phyloP scores from a whole-genome alignment of 2,888 invertebrate species.

The Diarsia dahlii region DNA sequence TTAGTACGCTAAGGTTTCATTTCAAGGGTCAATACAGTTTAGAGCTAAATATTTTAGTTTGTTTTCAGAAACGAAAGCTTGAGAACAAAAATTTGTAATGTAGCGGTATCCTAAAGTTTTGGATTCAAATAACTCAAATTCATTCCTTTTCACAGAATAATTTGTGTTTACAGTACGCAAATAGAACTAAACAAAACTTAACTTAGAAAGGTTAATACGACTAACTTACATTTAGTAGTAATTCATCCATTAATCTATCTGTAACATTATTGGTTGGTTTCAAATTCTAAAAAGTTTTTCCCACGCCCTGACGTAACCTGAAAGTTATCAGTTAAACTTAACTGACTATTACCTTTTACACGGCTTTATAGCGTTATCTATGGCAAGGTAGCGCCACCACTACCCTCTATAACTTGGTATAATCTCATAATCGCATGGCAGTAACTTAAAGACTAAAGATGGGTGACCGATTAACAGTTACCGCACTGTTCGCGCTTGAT shows the following conservation, averaged over 20 bases:
- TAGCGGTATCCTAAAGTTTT: neutral
- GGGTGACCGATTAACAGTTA: slow-evolving; percentile 20
- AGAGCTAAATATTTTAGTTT: slow-evolving; percentile 19
- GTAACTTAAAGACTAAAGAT: slow-evolving; percentile 28
- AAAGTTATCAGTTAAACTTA: slow-evolving; percentile 5
- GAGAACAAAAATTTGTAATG: neutral
- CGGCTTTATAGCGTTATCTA: slow-evolving; percentile 8
- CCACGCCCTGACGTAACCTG: neutral
- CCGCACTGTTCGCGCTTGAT: neutral
- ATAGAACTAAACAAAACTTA: neutral
- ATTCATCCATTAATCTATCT: neutral
- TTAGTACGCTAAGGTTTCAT: slow-evolving; percentile 30
- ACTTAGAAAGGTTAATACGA: too few relatives aligned
- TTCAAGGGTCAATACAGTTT: slow-evolving; percentile 24
- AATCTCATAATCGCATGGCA: slow-evolving; percentile 25
- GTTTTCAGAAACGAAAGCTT: neutral
- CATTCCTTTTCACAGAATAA: neutral
- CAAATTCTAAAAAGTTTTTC: neutral
- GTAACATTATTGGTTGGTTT: neutral
- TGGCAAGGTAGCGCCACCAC: slow-evolving; percentile 7
- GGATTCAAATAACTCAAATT: neutral
- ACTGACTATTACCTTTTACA: neutral
- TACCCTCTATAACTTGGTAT: slow-evolving; percentile 14
- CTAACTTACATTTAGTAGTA: too few relatives aligned
- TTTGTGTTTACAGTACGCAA: slow-evolving; percentile 12